Conservation (phyloP, 1,140 invertebrate species). For the Caerostris darwini region DNA sequence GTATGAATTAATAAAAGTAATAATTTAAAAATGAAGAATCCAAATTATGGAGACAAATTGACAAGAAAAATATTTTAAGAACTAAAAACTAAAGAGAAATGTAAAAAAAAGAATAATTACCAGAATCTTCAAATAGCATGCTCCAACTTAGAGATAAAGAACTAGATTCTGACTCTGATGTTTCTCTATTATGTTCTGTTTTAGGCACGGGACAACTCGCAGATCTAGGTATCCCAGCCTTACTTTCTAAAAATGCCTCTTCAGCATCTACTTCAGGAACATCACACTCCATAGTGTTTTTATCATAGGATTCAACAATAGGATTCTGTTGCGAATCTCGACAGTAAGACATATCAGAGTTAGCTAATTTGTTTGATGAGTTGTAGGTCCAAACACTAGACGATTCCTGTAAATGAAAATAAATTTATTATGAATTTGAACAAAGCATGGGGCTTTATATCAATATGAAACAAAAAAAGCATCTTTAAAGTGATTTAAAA, state of each 20-base stretch:
- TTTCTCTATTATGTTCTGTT: conserved; percentile 27
- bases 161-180: conserved; percentile 36
- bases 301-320: conserved; percentile 57
- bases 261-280: conserved; percentile 8
- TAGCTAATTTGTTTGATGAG: neutral
- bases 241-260: conserved; percentile 17
- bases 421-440: too few species aligned
- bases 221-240: conserved; percentile 44
- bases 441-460: too few species aligned
- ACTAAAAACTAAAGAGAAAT: too few species aligned
- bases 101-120: neutral
- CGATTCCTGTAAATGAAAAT: neutral
- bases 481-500: too few species aligned
- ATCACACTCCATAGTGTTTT: conserved; percentile 64
- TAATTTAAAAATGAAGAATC: neutral
- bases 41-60: neutral
- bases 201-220: conserved; percentile 69
- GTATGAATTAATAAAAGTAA: neutral
- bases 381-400: conserved; percentile 8
- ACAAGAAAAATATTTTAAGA: neutral
- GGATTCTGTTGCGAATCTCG: conserved; percentile 64
- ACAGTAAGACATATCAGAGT: conserved; percentile 10
- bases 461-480: too few species aligned
- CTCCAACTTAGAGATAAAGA: conserved; percentile 71
- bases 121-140: conserved; percentile 75